Evolutionary conservation across 2,797 vertebrate genomes (phyloP), one percentile per base, ranked within the genome.

Genomic region (Crocidura indochinensis): DNA sequence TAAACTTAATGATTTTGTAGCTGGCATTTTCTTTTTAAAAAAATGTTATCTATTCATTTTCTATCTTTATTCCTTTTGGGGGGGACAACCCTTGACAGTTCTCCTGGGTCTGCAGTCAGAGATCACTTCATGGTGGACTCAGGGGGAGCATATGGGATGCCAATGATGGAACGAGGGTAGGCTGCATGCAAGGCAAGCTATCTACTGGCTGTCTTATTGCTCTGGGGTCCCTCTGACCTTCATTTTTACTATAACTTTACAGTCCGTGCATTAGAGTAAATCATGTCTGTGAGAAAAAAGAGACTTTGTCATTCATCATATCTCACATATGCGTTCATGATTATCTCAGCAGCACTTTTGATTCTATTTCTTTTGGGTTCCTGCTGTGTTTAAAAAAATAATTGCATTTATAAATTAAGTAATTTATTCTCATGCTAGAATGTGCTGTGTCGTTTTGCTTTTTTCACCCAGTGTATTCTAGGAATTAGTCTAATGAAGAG

Each of bases 1-100:
- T 49, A 49, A 26, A 47, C 46, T 88, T n/a, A 31, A 10, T 81
- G 76, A 26, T 44, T 87, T 92, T 92, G 15, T 44, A 17, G 44
- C 56, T 84, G 27, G 27, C 29, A 3, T 2, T 38, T 53, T 60
- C 53, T 19, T 38, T 38, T 38, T 2, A 38, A 38, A 38, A 38
- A 38, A 38, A 38, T 38, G 51, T 20, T 60, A 17, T 60, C 19
- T 60, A 20, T 60, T 60, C 56, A 60, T 60, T 60, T 60, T 20
- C 56, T 60, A 15, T 20, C 56, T 19, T 60, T 17, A 17, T 60
- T 17, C 38, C 38, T 38, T 38, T 38, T 2, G 38, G 38, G 38
- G 38, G 38, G 38, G 38, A 5, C 38, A 38, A 38, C 38, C 38
- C 38, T 38, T 38, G 38, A 38, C 38, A 38, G 38, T 3, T 20